Base-by-base conservation (phyloP, 1,140 invertebrate genomes). In the Diabrotica virgifera region DNA sequence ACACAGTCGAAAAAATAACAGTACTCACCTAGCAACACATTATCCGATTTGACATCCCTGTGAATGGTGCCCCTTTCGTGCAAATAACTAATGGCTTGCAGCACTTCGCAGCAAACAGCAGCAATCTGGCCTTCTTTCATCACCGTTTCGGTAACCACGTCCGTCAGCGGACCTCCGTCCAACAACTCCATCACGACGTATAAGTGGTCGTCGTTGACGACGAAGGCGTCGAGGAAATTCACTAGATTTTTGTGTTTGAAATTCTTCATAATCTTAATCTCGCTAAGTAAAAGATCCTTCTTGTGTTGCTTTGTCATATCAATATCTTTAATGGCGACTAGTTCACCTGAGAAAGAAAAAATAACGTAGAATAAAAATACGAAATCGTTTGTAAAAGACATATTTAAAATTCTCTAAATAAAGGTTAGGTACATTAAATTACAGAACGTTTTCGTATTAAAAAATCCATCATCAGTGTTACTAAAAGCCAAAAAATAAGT, bases 41-140 rank as follows among this genome's bases (percentile, higher is more conserved):
- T 99, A 77, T 98, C 96, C 36, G 93, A 96, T 78, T 98, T 98
- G 51, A 98, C 97, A 77, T 98, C 95, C 67, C 93, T 85, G 75
- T 95, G 93, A 70, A 95, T 94, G 35, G 93, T 94, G n/a, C 92
- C 92, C 76, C 91, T 93, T 13, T 87, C 87, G 78, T 98, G 96
- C 12, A 98, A 81, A 79, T 97, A 99, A 69, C 90, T 89, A 38
- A 98, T 87, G 0, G 95, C 97, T 80, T 95, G 91, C 4, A 98
- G 82, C 40, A 95, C 94, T 82, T 98, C 95, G 61, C 89, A 86
- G 72, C 92, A 95, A 4, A 99, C 95, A 12, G 95, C 95, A 10
- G 97, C 95, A 59, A 99, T 99, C 79, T 99, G 97, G 3, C 89
- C 88, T 79, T 98, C 96, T 74, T 96, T 95, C 95, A 99, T 97